Evolutionary conservation across 2,797 vertebrate species (phyloP).

Genomic region (Characodon lateralis): DNA sequence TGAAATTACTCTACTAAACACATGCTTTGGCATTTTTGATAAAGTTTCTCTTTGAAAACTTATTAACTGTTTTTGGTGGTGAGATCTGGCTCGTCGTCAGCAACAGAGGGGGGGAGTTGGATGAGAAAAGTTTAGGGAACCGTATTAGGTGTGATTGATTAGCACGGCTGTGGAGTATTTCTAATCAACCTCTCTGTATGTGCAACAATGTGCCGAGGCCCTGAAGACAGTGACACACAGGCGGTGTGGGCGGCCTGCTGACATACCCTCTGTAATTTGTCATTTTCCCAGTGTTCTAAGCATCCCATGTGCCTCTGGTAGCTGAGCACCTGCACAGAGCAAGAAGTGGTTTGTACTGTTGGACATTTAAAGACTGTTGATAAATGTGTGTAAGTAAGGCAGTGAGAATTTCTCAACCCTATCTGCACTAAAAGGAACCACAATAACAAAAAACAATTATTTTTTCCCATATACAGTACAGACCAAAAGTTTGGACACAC

Average conservation of each 20-base stretch:
- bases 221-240: not conserved
- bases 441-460: not conserved
- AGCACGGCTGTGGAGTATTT: not conserved
- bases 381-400: not conserved
- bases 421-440: not conserved
- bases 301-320: not conserved
- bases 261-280: not conserved
- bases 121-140: not conserved
- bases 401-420: not conserved
- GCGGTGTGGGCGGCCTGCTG: slow-evolving; percentile 5
- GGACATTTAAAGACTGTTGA: not conserved
- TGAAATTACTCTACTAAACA: not conserved
- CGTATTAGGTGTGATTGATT: slow-evolving; percentile 13
- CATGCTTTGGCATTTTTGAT: not conserved
- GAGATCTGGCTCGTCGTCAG: not conserved
- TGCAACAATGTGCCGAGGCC: not conserved
- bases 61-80: not conserved
- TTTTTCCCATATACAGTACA: not conserved
- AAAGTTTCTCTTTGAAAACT: not conserved
- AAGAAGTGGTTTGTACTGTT: not conserved
- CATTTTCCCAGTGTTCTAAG: not conserved
- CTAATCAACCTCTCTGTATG: slow-evolving; percentile 13
- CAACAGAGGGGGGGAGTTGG: not conserved
- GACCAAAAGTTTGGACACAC: too few species aligned
- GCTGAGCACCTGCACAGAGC: slow-evolving; percentile 2